A percentile compares a stretch with the other conserved stretches of the same genome.
These are phyloP conservation scores for Cotesia typhae DNA, from an alignment of 1,140 invertebrate genomes.

Conservation along the genomic window DNA sequence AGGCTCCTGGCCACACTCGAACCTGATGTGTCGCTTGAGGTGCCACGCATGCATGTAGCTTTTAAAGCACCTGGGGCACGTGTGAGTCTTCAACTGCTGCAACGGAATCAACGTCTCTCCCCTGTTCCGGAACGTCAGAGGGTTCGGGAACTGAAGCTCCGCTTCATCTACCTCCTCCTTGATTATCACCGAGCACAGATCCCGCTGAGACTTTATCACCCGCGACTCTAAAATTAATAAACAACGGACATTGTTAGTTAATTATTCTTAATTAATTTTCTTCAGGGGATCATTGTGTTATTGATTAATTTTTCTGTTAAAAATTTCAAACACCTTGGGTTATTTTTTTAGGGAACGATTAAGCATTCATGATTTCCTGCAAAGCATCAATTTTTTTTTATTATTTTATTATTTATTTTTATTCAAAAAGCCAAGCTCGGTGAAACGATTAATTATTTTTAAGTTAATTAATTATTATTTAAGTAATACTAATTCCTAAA, in stretches of 20 bases:
- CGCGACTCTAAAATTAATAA: not conserved
- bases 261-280: not conserved
- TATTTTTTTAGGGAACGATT: too few species aligned
- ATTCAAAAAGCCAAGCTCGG: too few species aligned
- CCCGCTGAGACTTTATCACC: not conserved
- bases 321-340: too few species aligned
- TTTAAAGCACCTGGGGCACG: conserved; percentile 46
- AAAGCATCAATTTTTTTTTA: too few species aligned
- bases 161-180: conserved; percentile 4
- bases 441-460: too few species aligned
- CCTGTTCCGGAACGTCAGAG: not conserved
- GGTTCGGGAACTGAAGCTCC: not conserved
- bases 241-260: not conserved
- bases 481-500: too few species aligned
- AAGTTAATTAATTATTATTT: too few species aligned
- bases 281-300: not conserved
- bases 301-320: not conserved
- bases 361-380: too few species aligned
- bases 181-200: conserved; percentile 17
- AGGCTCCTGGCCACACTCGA: conserved; percentile 55
- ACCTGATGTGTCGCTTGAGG: conserved; percentile 54
- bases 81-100: not conserved
- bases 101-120: not conserved
- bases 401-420: too few species aligned
- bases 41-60: conserved; percentile 59